Evolutionary conservation across 2,113 vertebrate genomes (phyloP).

Genomic region (Condylura cristata): DNA sequence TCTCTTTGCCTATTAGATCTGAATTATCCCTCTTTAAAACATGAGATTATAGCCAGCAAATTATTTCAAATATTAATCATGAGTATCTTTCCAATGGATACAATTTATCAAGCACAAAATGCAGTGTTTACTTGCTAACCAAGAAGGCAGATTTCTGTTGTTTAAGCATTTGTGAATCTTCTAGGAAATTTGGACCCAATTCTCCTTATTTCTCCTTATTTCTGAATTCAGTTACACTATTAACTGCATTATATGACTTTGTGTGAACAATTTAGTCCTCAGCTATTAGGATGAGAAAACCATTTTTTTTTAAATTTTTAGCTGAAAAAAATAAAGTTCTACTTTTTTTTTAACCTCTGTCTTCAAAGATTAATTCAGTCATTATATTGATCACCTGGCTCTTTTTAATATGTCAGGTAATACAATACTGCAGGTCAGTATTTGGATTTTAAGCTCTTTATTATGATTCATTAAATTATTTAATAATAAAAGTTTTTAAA

Average conservation of each 20-base stretch:
- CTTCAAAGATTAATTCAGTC: neutral
- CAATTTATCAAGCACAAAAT: neutral
- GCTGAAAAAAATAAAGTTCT: neutral
- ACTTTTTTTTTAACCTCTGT: neutral
- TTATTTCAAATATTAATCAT: neutral
- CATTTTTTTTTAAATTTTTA: neutral
- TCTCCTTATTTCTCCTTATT: neutral
- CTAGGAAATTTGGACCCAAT: neutral
- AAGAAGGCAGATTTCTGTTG: neutral
- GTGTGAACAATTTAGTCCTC: neutral
- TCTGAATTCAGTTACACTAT: too few relatives aligned
- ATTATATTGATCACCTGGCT: neutral
- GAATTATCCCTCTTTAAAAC: slow-evolving; percentile 8
- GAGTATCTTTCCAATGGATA: neutral
- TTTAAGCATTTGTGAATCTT: neutral
- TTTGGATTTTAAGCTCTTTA: neutral
- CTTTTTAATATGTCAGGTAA: neutral
- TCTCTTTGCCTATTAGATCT: neutral
- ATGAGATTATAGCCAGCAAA: neutral
- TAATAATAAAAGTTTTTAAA: neutral
- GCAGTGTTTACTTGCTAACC: neutral
- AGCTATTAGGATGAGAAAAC: neutral
- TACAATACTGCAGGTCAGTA: neutral
- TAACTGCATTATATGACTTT: slow-evolving; percentile 13
- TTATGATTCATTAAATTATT: neutral